Evolutionary conservation across 2,797 vertebrate species (phyloP), one percentile per base, ranked within the genome.

Genomic region (Rhinatrema bivittatum): DNA sequence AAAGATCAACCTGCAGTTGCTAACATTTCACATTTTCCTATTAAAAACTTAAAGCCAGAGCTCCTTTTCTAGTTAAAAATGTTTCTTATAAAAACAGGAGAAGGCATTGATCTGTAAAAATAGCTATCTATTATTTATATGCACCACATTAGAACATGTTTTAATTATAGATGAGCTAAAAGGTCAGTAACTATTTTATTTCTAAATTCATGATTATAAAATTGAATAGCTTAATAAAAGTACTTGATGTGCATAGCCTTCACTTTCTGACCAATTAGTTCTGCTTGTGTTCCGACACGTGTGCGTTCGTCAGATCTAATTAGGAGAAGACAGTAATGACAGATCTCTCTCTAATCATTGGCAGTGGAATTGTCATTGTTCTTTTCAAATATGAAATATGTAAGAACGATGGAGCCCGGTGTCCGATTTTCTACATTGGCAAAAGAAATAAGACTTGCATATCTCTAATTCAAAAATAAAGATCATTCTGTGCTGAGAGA

Each of bases 11-110:
- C 36, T 45, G 46, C 38, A 70, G 58, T 56, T 77, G 65, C 75
- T 46, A 76, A 62, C 65, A 50, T 71, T 71, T 79, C 75, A 68
- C 39, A 74, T 72, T 78, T 70, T 56, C 56, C 45, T 63, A 64
- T 79, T 74, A 72, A 41, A 52, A 41, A 52, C 12, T 49, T 66
- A 63, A 70, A 76, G 52, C 53, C 45, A 44, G 25, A 49, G 65
- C 60, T 43, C 62, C 70, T 61, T 71, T 49, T n/a, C n/a, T n/a
- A 47, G 53, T 69, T 62, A 35, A 62, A 62, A 68, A 64, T 54
- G 25, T 63, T 69, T 63, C 46, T 60, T 40, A 42, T 25, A 38
- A 49, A n/a, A 54, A 47, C 34, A 39, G 45, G 32, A 48, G 50
- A 42, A 54, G 50, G 50, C 29, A 40, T 68, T 68, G 70, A 72